Evolutionary conservation across 2,888 invertebrate species (phyloP).

Genomic region (Epirrhoe alternata): DNA sequence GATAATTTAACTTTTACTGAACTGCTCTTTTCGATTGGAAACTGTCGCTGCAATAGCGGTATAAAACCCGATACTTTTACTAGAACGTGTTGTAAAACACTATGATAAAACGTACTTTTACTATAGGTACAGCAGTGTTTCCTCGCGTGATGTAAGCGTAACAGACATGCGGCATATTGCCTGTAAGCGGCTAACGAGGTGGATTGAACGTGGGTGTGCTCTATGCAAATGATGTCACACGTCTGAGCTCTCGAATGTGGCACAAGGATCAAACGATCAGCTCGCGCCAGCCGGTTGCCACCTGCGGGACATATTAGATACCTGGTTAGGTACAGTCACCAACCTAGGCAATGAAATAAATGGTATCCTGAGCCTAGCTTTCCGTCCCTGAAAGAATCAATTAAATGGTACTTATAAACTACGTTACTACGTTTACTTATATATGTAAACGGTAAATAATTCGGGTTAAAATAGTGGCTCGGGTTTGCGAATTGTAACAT

Average conservation of each 20-base stretch:
- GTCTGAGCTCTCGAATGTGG: constrained; percentile 25
- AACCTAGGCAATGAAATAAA: not conserved
- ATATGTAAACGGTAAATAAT: too few species aligned
- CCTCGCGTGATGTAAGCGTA: constrained; percentile 1
- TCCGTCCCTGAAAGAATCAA: too few species aligned
- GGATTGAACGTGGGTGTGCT: constrained; percentile 25
- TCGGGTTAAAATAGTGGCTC: not conserved
- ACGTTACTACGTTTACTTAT: too few species aligned
- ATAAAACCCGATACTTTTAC: not conserved
- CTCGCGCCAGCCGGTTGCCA: constrained; percentile 6
- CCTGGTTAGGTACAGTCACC: not conserved
- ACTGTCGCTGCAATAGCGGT: not conserved
- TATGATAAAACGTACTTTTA: not conserved
- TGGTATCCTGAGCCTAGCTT: too few species aligned
- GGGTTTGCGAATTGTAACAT: not conserved
- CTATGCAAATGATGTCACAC: constrained; percentile 32
- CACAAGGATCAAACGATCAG: constrained; percentile 28
- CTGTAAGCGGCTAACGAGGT: constrained; percentile 14
- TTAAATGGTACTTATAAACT: not conserved
- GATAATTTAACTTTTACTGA: too few species aligned
- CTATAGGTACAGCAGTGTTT: not conserved
- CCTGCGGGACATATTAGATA: constrained; percentile 1
- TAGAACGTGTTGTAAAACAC: not conserved
- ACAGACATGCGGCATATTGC: constrained; percentile 7
- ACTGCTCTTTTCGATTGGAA: not conserved